Evolutionary conservation across 2,888 invertebrate species (phyloP).

Genomic region (Nezara viridula): DNA sequence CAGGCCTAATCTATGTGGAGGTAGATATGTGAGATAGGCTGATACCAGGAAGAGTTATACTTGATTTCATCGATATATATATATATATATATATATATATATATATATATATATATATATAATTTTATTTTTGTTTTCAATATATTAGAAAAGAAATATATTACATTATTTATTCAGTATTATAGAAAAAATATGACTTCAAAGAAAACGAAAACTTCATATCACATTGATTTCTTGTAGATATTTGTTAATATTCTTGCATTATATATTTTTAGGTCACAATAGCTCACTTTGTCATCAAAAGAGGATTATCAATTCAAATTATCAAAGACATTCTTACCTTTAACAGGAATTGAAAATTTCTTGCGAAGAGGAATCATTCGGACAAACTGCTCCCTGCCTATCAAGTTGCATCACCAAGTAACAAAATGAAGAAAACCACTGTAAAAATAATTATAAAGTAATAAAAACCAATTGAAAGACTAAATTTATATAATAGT

Average conservation of each 20-base stretch:
- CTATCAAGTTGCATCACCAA: neutral
- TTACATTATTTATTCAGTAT: neutral
- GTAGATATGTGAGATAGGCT: too few relatives aligned
- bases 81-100: too few relatives aligned
- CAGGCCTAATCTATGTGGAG: too few relatives aligned
- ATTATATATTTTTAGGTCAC: neutral
- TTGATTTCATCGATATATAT: too few relatives aligned
- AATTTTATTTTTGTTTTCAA: too few relatives aligned
- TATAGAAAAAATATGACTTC: too few relatives aligned
- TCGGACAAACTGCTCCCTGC: neutral
- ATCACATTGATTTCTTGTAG: neutral
- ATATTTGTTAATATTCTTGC: neutral
- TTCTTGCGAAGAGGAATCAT: neutral
- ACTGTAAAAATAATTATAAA: neutral
- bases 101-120: too few relatives aligned
- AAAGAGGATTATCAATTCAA: too few relatives aligned
- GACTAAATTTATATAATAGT: too few relatives aligned
- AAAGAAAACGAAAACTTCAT: neutral
- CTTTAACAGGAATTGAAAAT: neutral
- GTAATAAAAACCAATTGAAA: neutral
- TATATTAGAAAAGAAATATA: neutral
- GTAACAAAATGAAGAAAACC: neutral
- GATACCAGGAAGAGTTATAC: too few relatives aligned
- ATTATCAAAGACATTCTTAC: neutral
- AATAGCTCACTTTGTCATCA: too few relatives aligned